phyloP scores from a whole-genome alignment of 1,140 invertebrate genomes.

The Hylaeus anthracinus region DNA sequence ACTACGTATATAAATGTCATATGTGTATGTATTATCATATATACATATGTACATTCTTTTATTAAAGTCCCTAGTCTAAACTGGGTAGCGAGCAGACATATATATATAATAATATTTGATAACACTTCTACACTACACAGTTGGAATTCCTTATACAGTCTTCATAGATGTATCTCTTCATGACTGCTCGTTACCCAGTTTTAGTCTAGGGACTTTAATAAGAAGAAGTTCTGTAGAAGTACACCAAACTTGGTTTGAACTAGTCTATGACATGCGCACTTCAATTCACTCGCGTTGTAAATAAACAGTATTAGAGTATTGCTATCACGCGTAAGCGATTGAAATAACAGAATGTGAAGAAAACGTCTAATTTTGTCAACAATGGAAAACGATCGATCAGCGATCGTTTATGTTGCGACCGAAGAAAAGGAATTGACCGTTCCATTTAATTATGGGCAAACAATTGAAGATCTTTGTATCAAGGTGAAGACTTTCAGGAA shows the following conservation, averaged over 20 bases:
- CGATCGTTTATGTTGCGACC: constrained; percentile 65
- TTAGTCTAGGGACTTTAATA: no score
- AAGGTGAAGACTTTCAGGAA: constrained; percentile 60
- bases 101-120: no score
- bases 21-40: no score
- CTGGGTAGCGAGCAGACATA: no score
- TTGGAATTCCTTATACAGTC: no score
- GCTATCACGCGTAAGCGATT: background rate
- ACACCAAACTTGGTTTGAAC: background rate
- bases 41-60: no score
- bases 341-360: constrained; percentile 30
- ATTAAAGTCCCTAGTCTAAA: no score
- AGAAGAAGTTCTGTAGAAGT: no score
- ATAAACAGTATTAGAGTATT: constrained; percentile 9
- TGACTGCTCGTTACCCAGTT: no score
- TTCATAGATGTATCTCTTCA: no score
- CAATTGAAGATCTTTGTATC: constrained; percentile 87
- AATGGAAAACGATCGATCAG: constrained; percentile 72
- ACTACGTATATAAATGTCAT: no score
- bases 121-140: no score
- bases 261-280: constrained; percentile 11
- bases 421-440: constrained; percentile 77
- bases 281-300: constrained; percentile 8
- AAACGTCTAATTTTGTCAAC: constrained; percentile 17
- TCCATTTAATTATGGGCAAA: constrained; percentile 69